A percentile compares a stretch with the other conserved stretches of the same genome.
phyloP scores from a whole-genome alignment of 2,888 invertebrate genomes.

The Gasteruption jaculator region DNA sequence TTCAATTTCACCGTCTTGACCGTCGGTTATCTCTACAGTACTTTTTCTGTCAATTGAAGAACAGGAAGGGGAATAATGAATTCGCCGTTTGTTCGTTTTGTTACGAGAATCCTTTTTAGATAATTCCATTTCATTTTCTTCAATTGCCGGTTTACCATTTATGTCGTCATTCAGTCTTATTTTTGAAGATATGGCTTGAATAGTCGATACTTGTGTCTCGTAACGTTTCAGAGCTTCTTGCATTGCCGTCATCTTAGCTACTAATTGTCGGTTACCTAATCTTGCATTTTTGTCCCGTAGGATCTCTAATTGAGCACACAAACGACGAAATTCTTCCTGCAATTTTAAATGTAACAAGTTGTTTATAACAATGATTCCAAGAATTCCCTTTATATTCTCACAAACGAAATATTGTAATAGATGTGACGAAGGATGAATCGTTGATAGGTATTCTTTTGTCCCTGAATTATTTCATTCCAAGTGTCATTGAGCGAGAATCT shows the following conservation, averaged over 20 bases:
- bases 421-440: too few species aligned
- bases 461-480: too few species aligned
- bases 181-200: constrained; percentile 41
- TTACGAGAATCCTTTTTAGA: constrained; percentile 6
- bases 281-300: constrained; percentile 76
- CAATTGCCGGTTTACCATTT: constrained; percentile 40
- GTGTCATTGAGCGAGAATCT: too few species aligned
- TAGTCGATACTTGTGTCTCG: constrained; percentile 56
- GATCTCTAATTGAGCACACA: constrained; percentile 74
- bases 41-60: too few species aligned
- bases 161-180: constrained; percentile 43
- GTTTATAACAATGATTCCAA: too few species aligned
- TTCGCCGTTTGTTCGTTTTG: too few species aligned
- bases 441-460: too few species aligned
- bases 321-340: constrained; percentile 77
- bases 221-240: constrained; percentile 69
- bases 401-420: too few species aligned
- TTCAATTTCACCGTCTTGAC: too few species aligned
- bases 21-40: too few species aligned
- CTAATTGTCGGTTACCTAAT: constrained; percentile 68
- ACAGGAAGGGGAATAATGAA: not conserved
- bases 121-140: constrained; percentile 28
- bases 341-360: too few species aligned
- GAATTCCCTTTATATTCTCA: too few species aligned
- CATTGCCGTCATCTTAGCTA: constrained; percentile 75